A percentile compares a stretch with the other conserved stretches of the same genome.
phyloP scores from a whole-genome alignment of 1,140 invertebrate genomes.

The Wasmannia auropunctata region DNA sequence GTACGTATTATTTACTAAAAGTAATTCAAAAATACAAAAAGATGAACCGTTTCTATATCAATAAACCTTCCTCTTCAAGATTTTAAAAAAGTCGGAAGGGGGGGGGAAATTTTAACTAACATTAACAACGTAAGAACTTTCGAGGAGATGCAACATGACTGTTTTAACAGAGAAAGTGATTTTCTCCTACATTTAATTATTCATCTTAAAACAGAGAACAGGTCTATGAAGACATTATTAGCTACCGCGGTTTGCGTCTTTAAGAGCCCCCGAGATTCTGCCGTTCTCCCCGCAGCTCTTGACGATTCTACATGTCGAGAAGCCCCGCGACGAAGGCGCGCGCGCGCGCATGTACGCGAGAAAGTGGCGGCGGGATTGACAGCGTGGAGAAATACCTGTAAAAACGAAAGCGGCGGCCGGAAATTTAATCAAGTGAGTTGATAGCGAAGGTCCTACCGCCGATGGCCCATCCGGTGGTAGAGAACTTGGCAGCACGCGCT shows the following conservation, averaged over 20 bases:
- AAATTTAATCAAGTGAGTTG: conserved; percentile 57
- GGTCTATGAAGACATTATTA: conserved; percentile 20
- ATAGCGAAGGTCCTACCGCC: conserved; percentile 58
- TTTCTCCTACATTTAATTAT: conserved; percentile 46
- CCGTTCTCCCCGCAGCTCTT: background rate
- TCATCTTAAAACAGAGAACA: background rate
- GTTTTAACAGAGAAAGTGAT: conserved; percentile 34
- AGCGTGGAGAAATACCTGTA: conserved; percentile 44
- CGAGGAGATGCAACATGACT: background rate
- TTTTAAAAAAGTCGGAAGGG: background rate
- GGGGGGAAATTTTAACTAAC: background rate
- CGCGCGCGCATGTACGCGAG: conserved; percentile 1
- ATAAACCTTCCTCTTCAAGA: background rate
- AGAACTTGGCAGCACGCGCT: conserved; percentile 60
- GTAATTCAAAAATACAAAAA: background rate
- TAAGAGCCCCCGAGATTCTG: background rate
- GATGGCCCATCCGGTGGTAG: conserved; percentile 57
- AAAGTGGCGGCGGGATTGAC: conserved; percentile 48
- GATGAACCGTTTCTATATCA: background rate
- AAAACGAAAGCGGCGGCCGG: conserved; percentile 55
- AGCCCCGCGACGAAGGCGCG: background rate
- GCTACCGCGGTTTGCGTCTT: background rate
- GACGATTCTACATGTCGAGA: background rate
- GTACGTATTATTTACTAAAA: background rate
- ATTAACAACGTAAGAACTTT: background rate